These are phyloP conservation scores for Metacarcinus magister DNA, from an alignment of 2,888 invertebrate genomes.

Conservation along the genomic window DNA sequence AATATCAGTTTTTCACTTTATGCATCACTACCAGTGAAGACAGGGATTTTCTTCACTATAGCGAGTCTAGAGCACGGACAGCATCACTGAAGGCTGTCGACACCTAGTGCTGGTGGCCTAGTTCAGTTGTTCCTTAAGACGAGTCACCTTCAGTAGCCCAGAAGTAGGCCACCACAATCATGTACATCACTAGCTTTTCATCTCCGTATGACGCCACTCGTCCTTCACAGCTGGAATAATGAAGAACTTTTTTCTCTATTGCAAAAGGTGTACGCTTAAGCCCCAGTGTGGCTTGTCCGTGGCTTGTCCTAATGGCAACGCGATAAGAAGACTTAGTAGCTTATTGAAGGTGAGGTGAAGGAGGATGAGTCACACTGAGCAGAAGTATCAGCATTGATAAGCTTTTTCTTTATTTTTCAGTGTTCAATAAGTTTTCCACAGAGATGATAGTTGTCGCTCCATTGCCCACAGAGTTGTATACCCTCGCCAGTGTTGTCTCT, in stretches of 20 bases:
- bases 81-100: not conserved
- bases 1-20: not conserved
- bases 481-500: too few relatives aligned
- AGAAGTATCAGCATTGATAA: not conserved
- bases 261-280: not conserved
- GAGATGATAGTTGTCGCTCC: too few relatives aligned
- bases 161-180: not conserved
- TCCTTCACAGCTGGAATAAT: not conserved
- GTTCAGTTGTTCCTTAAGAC: not conserved
- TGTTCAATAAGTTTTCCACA: too few relatives aligned
- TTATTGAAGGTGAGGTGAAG: not conserved
- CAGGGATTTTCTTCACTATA: not conserved
- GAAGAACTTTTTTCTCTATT: not conserved
- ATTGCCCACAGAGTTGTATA: too few relatives aligned
- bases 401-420: too few relatives aligned
- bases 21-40: not conserved
- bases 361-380: not conserved
- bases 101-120: not conserved
- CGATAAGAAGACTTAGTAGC: not conserved
- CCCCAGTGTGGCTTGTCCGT: not conserved
- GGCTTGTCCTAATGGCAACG: not conserved
- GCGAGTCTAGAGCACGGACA: not conserved
- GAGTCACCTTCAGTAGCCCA: not conserved
- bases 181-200: not conserved
- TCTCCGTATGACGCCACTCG: not conserved